Conservation (phyloP, 2,113 vertebrate species). For the Pitta sordida region DNA sequence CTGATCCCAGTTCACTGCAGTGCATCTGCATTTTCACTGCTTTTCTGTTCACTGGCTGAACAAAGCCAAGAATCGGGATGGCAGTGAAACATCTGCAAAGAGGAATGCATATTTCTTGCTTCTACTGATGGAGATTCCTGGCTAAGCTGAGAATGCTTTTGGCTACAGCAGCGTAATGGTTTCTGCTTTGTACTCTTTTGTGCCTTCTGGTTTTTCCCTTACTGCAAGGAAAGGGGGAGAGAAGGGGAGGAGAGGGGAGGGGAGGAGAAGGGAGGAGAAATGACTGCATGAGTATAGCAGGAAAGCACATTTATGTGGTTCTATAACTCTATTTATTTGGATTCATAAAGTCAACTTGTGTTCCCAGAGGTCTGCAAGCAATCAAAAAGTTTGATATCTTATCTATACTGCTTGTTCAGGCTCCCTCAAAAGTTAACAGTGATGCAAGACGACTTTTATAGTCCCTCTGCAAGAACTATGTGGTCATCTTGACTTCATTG, state of each 20-base stretch:
- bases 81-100: conserved; percentile 31
- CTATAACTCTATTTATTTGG: background rate
- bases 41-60: conserved; percentile 9
- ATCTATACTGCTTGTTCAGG: background rate
- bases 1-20: background rate
- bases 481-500: fast-evolving
- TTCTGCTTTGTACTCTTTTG: conserved; percentile 4
- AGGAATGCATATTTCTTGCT: background rate
- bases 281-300: background rate
- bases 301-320: background rate
- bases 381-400: background rate
- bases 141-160: background rate
- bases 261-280: background rate
- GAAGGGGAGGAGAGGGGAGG: background rate
- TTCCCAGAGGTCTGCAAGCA: background rate
- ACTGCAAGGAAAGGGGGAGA: background rate
- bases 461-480: background rate
- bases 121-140: background rate
- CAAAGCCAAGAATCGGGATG: conserved; percentile 1
- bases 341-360: background rate
- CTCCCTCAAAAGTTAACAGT: background rate
- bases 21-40: conserved; percentile 25
- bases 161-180: background rate
- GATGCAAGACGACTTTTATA: background rate
- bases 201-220: background rate